phyloP scores from a whole-genome alignment of 1,140 invertebrate species.

The Drosophila orosa region DNA sequence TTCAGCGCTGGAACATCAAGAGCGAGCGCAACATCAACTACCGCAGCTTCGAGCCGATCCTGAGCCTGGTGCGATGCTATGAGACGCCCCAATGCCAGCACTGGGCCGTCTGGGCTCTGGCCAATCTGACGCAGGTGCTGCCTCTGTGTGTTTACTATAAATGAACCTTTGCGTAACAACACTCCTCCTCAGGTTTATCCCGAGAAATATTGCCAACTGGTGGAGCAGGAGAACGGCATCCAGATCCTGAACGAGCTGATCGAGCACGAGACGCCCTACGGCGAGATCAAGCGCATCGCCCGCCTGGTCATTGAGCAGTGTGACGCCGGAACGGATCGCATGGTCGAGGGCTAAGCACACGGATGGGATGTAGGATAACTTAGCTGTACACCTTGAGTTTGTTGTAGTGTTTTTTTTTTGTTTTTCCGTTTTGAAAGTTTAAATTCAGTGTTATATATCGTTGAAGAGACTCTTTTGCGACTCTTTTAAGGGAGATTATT shows the following conservation, averaged over 20 bases:
- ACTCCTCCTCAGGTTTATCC: constrained; percentile 83
- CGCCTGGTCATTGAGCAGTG: constrained; percentile 88
- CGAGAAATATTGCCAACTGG: constrained; percentile 94
- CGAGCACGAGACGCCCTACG: constrained; percentile 86
- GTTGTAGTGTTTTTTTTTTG: constrained; percentile 64
- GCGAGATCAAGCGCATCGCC: constrained; percentile 88
- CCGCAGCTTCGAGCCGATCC: constrained; percentile 96
- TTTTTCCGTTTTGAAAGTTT: constrained; percentile 56
- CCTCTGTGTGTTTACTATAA: too few species aligned
- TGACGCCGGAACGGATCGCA: constrained; percentile 63
- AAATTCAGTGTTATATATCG: constrained; percentile 68
- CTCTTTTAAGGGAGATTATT: constrained; percentile 38
- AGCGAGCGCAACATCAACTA: constrained; percentile 98
- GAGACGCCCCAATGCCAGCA: constrained; percentile 96
- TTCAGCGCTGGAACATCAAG: constrained; percentile 94
- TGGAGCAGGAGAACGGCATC: constrained; percentile 94
- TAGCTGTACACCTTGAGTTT: constrained; percentile 61
- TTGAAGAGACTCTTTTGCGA: constrained; percentile 47
- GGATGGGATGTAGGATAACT: constrained; percentile 5
- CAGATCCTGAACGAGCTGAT: constrained; percentile 89
- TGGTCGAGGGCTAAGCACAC: constrained; percentile 66
- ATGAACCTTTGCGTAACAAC: too few species aligned
- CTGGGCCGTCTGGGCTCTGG: constrained; percentile 99
- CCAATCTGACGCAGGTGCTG: constrained; percentile 95
- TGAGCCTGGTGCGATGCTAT: constrained; percentile 91